These are phyloP conservation scores for Helarctos malayanus DNA, from an alignment of 2,797 vertebrate genomes.

Conservation along the genomic window DNA sequence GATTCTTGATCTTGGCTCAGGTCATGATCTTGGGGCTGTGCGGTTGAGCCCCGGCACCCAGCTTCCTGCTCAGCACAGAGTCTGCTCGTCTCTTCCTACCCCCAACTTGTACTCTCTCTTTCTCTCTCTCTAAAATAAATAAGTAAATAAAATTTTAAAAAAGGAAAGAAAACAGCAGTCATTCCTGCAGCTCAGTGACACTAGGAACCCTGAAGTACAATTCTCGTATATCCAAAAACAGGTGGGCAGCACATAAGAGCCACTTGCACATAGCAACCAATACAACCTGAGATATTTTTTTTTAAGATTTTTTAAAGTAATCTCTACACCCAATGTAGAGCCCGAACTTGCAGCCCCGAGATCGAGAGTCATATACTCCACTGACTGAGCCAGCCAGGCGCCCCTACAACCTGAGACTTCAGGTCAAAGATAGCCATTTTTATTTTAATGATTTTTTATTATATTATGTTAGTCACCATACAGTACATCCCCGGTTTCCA, in stretches of 20 bases:
- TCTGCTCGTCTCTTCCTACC: not conserved
- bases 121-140: not conserved
- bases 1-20: not conserved
- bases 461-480: too few species aligned
- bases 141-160: not conserved
- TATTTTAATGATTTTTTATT: too few species aligned
- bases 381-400: not conserved
- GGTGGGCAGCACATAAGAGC: not conserved
- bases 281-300: not conserved
- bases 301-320: not conserved
- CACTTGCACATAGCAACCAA: not conserved
- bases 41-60: not conserved
- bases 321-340: not conserved
- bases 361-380: not conserved
- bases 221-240: slow-evolving; percentile 30
- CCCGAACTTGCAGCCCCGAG: not conserved
- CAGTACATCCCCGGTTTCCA: too few species aligned
- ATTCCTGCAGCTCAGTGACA: not conserved
- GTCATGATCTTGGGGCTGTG: not conserved
- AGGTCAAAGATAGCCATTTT: not conserved
- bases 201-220: not conserved
- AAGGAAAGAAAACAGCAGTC: not conserved
- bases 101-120: not conserved
- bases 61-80: not conserved
- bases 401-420: not conserved